phyloP scores from a whole-genome alignment of 35 echinoderm and acorn worm genomes.

The Acanthaster planci region DNA sequence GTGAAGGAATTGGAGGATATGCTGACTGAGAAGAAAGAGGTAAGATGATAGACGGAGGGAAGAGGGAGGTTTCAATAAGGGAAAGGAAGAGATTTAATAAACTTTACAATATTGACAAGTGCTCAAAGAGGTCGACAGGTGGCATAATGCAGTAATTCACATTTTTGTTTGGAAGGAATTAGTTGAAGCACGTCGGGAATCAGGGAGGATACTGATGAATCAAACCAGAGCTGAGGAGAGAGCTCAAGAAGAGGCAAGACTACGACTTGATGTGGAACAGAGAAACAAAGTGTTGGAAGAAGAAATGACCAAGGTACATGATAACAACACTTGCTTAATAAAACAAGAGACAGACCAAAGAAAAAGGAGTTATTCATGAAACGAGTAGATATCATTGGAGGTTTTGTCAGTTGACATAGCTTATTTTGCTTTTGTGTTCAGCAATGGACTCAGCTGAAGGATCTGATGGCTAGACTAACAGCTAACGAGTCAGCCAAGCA shows the following conservation, averaged over 20 bases:
- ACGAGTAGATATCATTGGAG: no score
- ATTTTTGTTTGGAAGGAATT: constrained; percentile 68
- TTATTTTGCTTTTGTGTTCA: neutral
- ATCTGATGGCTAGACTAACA: constrained; percentile 78
- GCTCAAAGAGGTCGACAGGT: no score
- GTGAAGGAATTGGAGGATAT: constrained; percentile 54
- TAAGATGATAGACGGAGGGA: constrained; percentile 29
- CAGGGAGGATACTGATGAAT: constrained; percentile 55
- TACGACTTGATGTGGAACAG: constrained; percentile 67
- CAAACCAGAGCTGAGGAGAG: constrained; percentile 56
- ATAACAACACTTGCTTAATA: no score
- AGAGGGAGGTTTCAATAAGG: no score
- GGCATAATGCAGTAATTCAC: no score
- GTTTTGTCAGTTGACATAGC: neutral
- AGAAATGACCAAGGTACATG: constrained; percentile 92
- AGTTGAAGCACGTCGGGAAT: constrained; percentile 59
- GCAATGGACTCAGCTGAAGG: constrained; percentile 93
- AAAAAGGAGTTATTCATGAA: no score
- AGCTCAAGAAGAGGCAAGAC: constrained; percentile 68
- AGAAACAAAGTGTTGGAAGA: constrained; percentile 96
- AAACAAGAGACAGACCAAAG: no score
- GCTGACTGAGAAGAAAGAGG: constrained; percentile 77
- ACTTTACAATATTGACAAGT: no score
- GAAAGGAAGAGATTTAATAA: no score
- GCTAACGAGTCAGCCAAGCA: constrained; percentile 70